Conservation (phyloP, 1,140 invertebrate genomes). For the Microplitis mediator region DNA sequence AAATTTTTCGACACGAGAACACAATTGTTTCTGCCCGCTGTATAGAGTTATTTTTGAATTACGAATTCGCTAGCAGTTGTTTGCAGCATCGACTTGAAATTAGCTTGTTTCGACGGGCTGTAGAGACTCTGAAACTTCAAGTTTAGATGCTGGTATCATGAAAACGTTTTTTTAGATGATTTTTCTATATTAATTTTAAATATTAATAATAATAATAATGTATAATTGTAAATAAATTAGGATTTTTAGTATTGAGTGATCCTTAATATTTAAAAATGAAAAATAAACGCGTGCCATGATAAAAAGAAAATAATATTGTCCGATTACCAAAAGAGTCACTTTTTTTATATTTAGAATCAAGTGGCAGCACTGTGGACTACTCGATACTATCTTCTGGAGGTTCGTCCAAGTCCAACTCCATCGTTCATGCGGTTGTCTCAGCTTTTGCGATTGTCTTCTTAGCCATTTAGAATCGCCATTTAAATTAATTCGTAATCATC, state of each 20-base stretch:
- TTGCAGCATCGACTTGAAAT: no score
- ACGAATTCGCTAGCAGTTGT: no score
- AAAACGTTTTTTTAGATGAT: constrained; percentile 3
- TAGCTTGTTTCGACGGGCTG: no score
- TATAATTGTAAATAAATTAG: constrained; percentile 8
- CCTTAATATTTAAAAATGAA: no score
- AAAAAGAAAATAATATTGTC: constrained; percentile 8
- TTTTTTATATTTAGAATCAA: constrained; percentile 60
- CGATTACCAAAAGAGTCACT: constrained; percentile 41
- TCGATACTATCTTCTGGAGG: constrained; percentile 52
- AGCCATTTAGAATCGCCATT: constrained; percentile 47
- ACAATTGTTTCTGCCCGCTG: no score
- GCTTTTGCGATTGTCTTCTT: constrained; percentile 54
- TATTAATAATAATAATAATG: neutral
- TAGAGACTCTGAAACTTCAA: no score
- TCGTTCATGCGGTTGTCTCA: constrained; percentile 54
- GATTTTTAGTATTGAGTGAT: constrained; percentile 16
- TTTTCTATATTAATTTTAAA: neutral
- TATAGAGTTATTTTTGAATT: no score
- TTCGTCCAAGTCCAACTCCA: constrained; percentile 53
- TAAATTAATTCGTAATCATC: neutral
- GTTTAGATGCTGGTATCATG: no score
- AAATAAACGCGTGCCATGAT: constrained; percentile 10
- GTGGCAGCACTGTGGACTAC: constrained; percentile 51
- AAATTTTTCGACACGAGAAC: no score